Evolutionary conservation across 35 echinoderm and acorn worm species (phyloP).

Genomic region (Stichopus chloronotus): DNA sequence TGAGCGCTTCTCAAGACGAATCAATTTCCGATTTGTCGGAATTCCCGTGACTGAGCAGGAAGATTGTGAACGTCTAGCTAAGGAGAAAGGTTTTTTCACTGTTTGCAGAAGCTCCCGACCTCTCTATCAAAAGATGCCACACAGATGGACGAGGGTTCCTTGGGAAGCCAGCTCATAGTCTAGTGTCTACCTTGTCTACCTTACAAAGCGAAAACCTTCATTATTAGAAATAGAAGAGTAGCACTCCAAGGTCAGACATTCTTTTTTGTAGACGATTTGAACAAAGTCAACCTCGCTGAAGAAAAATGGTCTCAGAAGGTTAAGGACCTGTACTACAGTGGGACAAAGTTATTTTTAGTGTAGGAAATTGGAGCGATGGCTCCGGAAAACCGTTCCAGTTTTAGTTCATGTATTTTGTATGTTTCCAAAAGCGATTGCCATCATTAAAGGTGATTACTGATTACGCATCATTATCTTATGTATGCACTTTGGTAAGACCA

Average conservation of each 20-base stretch:
- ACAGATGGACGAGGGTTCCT: not conserved
- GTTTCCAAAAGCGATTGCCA: not conserved
- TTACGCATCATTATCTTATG: not conserved
- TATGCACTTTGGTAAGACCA: not conserved
- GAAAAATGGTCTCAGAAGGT: not conserved
- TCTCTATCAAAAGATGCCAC: not conserved
- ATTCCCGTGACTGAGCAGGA: not conserved
- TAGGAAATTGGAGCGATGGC: not conserved
- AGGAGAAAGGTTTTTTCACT: not conserved
- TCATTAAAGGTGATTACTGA: not conserved
- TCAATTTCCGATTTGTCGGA: not conserved
- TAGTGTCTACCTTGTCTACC: not conserved
- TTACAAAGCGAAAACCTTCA: constrained; percentile 16
- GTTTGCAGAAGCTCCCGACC: not conserved
- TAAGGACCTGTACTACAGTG: no score
- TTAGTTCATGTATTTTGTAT: not conserved
- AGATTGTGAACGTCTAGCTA: not conserved
- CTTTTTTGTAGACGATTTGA: constrained; percentile 45
- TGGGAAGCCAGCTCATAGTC: not conserved
- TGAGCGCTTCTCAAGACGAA: not conserved
- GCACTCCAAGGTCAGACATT: constrained; percentile 12
- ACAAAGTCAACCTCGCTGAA: constrained; percentile 7
- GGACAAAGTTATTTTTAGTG: not conserved
- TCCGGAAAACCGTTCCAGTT: no score
- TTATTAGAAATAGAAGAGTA: not conserved